Conservation (phyloP, 2,113 vertebrate genomes). For the Genyomyrus donnyi region DNA sequence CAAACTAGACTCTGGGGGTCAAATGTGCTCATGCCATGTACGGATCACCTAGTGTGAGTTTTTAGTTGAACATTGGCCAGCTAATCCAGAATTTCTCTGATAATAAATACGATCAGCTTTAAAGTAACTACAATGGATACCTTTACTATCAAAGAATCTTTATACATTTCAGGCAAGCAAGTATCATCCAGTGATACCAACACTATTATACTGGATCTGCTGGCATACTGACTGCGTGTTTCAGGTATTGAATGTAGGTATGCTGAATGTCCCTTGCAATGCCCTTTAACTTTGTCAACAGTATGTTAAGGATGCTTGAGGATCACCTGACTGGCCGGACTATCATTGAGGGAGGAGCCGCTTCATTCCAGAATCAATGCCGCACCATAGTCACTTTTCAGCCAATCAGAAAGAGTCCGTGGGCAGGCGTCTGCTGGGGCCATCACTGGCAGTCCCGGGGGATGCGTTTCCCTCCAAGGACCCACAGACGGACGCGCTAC, state of each 20-base stretch:
- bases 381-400: background rate
- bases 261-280: background rate
- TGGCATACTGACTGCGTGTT: background rate
- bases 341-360: background rate
- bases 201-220: background rate
- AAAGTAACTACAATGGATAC: background rate
- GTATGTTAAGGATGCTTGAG: background rate
- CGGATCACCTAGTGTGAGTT: background rate
- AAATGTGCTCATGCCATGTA: background rate
- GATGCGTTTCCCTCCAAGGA: background rate
- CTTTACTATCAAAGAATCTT: background rate
- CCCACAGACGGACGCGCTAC: constrained; percentile 23
- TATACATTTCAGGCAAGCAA: background rate
- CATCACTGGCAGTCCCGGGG: background rate
- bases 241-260: background rate
- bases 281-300: background rate
- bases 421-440: background rate
- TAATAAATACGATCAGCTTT: background rate
- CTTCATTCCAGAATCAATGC: background rate
- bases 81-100: background rate
- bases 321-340: background rate
- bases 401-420: background rate
- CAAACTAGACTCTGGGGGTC: background rate
- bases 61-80: background rate
- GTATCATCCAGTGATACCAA: background rate